Percentiles rank a stretch among this genome's conserved stretches.
These are phyloP conservation scores for Paelopatides confundens DNA, from an alignment of 53 echinoderm and acorn worm genomes.

Conservation along the genomic window DNA sequence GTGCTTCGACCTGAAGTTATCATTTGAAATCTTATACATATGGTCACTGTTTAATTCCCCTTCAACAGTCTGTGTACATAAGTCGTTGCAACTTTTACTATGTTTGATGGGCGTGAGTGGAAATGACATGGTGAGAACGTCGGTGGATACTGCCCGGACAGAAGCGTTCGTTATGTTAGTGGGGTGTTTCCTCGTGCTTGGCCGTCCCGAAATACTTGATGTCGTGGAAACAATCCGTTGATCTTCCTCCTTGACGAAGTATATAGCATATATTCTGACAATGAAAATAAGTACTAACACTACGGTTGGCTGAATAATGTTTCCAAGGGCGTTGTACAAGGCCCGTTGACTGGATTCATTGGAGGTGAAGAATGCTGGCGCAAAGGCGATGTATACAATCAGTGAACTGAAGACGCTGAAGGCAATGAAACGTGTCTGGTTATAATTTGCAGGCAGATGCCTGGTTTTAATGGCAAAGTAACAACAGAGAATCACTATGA, in stretches of 20 bases:
- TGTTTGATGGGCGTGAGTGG: no score
- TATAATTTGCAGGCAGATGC: slow-evolving; percentile 84
- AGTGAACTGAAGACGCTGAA: slow-evolving; percentile 74
- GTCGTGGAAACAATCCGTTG: no score
- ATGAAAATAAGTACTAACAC: slow-evolving; percentile 66
- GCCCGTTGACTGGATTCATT: slow-evolving; percentile 28
- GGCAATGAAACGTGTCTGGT: slow-evolving; percentile 86
- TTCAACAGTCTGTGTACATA: no score
- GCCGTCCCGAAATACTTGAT: no score
- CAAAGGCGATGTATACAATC: slow-evolving; percentile 73
- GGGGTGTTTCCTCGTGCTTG: no score
- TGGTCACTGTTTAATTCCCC: no score
- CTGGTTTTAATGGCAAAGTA: slow-evolving; percentile 72
- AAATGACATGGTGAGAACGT: no score
- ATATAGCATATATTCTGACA: slow-evolving; percentile 72
- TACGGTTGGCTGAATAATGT: slow-evolving; percentile 68
- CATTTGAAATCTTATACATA: no score
- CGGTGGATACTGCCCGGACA: no score
- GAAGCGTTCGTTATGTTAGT: no score
- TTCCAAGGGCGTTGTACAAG: slow-evolving; percentile 63
- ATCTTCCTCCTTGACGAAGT: slow-evolving; percentile 47
- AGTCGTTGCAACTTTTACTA: no score
- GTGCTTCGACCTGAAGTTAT: no score
- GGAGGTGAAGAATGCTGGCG: slow-evolving; percentile 64
- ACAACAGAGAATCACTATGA: slow-evolving; percentile 66